These are phyloP conservation scores for Diglossa cyanea DNA, from an alignment of 2,797 vertebrate species.

Conservation along the genomic window DNA sequence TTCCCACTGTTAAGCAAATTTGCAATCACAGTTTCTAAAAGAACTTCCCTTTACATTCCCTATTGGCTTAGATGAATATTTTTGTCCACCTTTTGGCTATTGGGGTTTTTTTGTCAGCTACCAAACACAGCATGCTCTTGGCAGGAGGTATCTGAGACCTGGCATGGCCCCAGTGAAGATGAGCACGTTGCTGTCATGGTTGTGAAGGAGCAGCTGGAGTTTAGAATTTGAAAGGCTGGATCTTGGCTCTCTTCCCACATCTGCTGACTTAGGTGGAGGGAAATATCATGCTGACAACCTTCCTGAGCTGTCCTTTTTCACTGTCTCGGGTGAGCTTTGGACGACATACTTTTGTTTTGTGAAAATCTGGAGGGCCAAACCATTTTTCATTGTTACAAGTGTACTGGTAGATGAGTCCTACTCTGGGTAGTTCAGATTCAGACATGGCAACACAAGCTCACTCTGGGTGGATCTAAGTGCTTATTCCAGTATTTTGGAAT, in stretches of 20 bases:
- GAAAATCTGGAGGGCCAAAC: neutral
- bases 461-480: neutral
- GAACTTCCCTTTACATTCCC: neutral
- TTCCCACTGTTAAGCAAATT: neutral
- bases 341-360: neutral
- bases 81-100: neutral
- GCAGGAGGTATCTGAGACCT: neutral
- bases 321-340: neutral
- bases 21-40: neutral
- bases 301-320: neutral
- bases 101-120: neutral
- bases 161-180: neutral
- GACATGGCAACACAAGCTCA: neutral
- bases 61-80: neutral
- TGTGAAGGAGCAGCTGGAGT: conserved; percentile 18
- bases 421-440: neutral
- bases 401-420: neutral
- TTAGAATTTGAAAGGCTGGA: neutral
- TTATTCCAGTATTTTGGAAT: neutral
- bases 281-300: neutral
- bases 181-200: neutral
- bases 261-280: neutral
- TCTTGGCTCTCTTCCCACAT: neutral
- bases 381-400: neutral
- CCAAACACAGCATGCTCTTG: neutral